phyloP scores from a whole-genome alignment of 2,113 vertebrate genomes.

The Delphinus delphis region DNA sequence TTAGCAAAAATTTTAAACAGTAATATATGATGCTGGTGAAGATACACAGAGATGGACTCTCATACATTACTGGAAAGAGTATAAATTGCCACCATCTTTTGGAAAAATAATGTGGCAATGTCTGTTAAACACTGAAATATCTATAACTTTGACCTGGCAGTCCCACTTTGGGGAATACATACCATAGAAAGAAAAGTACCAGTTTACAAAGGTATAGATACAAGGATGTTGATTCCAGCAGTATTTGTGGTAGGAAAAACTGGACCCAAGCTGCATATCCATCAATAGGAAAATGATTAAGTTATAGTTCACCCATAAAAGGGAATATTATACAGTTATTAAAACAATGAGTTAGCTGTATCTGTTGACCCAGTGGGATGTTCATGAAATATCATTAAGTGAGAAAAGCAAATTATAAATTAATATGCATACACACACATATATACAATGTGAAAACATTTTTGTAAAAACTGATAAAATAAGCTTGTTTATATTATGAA shows the following conservation, averaged over 20 bases:
- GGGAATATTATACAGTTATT: not conserved
- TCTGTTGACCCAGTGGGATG: not conserved
- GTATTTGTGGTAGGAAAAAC: constrained; percentile 39
- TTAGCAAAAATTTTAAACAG: constrained; percentile 20
- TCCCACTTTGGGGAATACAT: not conserved
- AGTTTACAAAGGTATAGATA: not conserved
- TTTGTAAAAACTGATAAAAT: constrained; percentile 4
- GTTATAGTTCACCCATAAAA: not conserved
- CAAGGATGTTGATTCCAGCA: not conserved
- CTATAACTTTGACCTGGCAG: not conserved
- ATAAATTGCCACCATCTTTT: not conserved
- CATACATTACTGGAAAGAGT: not conserved
- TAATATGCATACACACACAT: not conserved
- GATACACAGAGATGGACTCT: not conserved
- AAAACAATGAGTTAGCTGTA: not conserved
- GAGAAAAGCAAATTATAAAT: not conserved
- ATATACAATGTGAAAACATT: not conserved
- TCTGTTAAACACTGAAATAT: not conserved
- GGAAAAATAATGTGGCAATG: not conserved
- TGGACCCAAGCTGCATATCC: not conserved
- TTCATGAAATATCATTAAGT: not conserved
- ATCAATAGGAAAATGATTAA: not conserved
- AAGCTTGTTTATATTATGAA: not conserved
- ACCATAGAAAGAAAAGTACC: not conserved
- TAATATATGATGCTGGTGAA: not conserved